Evolutionary conservation across 2,797 vertebrate genomes (phyloP), one percentile per base, ranked within the genome.

Genomic region (Thalassophryne amazonica): DNA sequence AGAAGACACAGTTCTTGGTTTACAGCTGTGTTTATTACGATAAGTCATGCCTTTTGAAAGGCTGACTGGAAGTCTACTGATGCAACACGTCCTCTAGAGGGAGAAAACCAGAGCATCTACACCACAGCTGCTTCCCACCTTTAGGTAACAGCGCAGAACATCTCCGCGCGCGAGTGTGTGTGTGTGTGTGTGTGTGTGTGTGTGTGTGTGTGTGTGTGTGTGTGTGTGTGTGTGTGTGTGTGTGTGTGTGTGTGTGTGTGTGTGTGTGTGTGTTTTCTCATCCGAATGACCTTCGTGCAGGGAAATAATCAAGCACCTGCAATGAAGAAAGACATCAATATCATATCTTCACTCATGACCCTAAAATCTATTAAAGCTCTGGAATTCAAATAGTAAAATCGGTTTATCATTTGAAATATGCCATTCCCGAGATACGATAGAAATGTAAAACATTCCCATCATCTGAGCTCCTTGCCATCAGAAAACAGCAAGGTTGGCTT

Each of bases 101-200:
- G 63, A 60, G 20, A 65, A 30, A 22, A 68, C 18, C 33, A 47
- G 31, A 13, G 34, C 62, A 55, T 62, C 51, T 34, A 42, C 53
- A 35, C 28, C 36, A 64, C 78, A 84, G 73, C 84, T 86, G 76
- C 77, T 53, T 59, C 60, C 46, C 57, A 63, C 68, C 74, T 84
- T 41, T 58, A 70, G 69, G 69, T 77, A 43, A 59, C 39, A 18
- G 47, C 55, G 33, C 28, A 36, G 29, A 46, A 3, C 55, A 7
- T 59, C 47, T 51, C 23, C 60, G 14, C 61, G 27, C 35, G 20
- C 41, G 37, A 51, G 49, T 42, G 20, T 32, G 39, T 39, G 32
- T 53, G 55, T 48, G 30, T 42, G 30, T 39, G 43, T 20, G 45
- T 43, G 34, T 18, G n/a, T 48, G 23, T 22, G 30, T 37, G 27